Conservation (phyloP, 92 coral and sea anemone species). For the Umimayanthus kanabou region DNA sequence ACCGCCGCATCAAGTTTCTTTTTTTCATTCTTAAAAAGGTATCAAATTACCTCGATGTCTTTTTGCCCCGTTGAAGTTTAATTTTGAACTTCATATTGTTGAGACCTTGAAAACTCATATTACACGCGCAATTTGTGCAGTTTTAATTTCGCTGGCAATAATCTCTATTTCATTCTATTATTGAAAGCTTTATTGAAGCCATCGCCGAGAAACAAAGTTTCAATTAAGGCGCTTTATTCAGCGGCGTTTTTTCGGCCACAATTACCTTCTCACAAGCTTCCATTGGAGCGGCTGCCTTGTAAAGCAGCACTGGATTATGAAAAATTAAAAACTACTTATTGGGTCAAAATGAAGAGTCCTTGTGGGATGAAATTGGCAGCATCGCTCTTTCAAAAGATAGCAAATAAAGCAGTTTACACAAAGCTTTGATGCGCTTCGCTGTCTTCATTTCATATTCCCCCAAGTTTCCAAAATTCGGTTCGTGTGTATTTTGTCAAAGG, state of each 20-base stretch:
- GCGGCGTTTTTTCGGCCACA: slow-evolving; percentile 73
- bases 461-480: background rate
- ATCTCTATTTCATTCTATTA: slow-evolving; percentile 72
- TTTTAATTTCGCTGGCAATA: slow-evolving; percentile 76
- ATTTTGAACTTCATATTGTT: background rate
- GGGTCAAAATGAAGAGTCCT: slow-evolving; percentile 54
- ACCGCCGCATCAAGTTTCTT: slow-evolving; percentile 36
- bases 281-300: slow-evolving; percentile 81
- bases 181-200: slow-evolving; percentile 66
- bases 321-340: slow-evolving; percentile 75
- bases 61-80: slow-evolving; percentile 16
- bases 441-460: slow-evolving; percentile 27
- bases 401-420: slow-evolving; percentile 32
- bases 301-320: slow-evolving; percentile 66
- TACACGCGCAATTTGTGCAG: slow-evolving; percentile 46
- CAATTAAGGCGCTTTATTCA: slow-evolving; percentile 78
- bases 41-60: slow-evolving; percentile 16
- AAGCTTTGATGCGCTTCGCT: slow-evolving; percentile 33
- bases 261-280: slow-evolving; percentile 57
- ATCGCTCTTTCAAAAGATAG: slow-evolving; percentile 32
- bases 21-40: background rate
- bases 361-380: slow-evolving; percentile 31
- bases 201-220: slow-evolving; percentile 93
- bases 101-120: slow-evolving; percentile 33
- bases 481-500: background rate